These are phyloP conservation scores for Hafferia zeledoni DNA, from an alignment of 2,797 vertebrate genomes.

Conservation along the genomic window DNA sequence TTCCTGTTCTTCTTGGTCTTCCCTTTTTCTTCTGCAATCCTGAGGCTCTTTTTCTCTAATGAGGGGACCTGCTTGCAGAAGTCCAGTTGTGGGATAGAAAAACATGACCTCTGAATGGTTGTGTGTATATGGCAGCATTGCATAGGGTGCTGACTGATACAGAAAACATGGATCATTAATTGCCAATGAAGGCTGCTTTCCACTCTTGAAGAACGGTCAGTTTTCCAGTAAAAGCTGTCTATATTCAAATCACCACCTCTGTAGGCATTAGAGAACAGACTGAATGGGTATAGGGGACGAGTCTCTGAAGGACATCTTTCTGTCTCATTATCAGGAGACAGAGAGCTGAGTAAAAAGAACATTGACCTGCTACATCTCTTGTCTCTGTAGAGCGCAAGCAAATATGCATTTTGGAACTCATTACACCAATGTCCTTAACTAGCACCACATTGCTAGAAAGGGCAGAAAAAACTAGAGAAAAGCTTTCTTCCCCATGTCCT, in stretches of 20 bases:
- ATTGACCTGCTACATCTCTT: not conserved
- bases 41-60: not conserved
- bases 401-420: not conserved
- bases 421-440: not conserved
- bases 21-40: not conserved
- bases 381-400: not conserved
- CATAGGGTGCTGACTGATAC: not conserved
- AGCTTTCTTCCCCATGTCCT: not conserved
- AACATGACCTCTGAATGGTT: not conserved
- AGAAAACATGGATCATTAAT: not conserved
- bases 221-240: slow-evolving; percentile 21
- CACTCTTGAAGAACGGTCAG: not conserved
- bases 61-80: not conserved
- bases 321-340: not conserved
- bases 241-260: slow-evolving; percentile 1
- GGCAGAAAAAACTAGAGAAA: not conserved
- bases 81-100: not conserved
- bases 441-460: not conserved
- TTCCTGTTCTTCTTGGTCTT: slow-evolving; percentile 5
- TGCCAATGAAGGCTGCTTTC: not conserved
- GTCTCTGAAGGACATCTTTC: not conserved
- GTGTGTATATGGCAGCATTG: not conserved
- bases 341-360: not conserved
- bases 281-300: not conserved
- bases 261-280: not conserved